Evolutionary conservation across 2,888 invertebrate species (phyloP).

Genomic region (Teleiodes luculella): DNA sequence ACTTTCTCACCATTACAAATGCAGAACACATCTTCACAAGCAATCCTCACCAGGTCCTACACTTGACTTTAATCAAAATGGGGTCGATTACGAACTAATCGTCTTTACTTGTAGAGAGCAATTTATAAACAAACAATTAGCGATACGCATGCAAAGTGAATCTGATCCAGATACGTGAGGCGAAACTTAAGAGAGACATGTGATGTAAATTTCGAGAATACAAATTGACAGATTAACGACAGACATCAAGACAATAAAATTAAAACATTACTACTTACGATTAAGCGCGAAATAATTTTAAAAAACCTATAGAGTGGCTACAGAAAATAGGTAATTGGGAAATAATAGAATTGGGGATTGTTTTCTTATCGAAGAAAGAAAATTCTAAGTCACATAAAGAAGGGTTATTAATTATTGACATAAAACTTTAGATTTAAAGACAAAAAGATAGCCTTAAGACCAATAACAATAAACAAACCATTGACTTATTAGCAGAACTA

Average conservation of each 20-base stretch:
- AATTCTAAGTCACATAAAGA: too few relatives aligned
- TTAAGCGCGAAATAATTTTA: background rate
- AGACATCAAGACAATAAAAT: background rate
- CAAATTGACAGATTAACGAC: background rate
- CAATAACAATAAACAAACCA: background rate
- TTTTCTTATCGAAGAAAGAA: too few relatives aligned
- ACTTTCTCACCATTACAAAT: slow-evolving; percentile 1
- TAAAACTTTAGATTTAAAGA: too few relatives aligned
- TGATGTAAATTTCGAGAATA: slow-evolving; percentile 36
- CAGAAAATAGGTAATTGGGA: too few relatives aligned
- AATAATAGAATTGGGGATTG: too few relatives aligned
- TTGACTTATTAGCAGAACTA: background rate
- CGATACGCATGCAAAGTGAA: slow-evolving; percentile 42
- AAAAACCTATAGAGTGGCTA: too few relatives aligned
- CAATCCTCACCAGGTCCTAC: background rate
- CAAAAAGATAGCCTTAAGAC: too few relatives aligned
- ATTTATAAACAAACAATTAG: slow-evolving; percentile 44
- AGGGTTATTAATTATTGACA: too few relatives aligned
- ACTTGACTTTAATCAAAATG: slow-evolving; percentile 5
- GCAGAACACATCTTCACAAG: background rate
- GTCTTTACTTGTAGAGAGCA: slow-evolving; percentile 37
- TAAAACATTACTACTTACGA: background rate
- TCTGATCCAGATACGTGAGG: slow-evolving; percentile 57
- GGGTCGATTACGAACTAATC: slow-evolving; percentile 46
- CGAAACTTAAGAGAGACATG: slow-evolving; percentile 37